Percentiles rank a stretch among this genome's conserved stretches.
These are phyloP conservation scores for Montifringilla adamsi DNA, from an alignment of 2,113 vertebrate species.

Conservation along the genomic window DNA sequence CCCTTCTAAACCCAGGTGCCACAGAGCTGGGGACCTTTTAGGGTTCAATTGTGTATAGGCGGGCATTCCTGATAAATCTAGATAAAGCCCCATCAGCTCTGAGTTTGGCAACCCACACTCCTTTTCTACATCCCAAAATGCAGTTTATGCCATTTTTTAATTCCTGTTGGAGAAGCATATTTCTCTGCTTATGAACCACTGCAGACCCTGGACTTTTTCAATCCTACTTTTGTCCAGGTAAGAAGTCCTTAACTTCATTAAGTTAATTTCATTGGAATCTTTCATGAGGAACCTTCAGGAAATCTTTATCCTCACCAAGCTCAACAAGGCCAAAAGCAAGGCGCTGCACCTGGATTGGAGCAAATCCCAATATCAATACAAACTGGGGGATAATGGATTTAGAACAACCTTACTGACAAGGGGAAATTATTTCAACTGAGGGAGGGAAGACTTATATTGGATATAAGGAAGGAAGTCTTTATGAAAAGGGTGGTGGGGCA, in stretches of 20 bases:
- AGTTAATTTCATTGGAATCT: neutral
- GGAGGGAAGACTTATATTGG: neutral
- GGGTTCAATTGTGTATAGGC: neutral
- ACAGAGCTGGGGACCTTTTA: neutral
- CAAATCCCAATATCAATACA: neutral
- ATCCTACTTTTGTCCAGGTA: neutral
- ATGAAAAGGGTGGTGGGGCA: neutral
- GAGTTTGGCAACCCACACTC: rapidly evolving
- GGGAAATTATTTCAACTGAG: neutral
- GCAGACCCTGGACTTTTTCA: neutral
- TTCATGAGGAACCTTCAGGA: neutral
- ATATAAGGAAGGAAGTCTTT: neutral
- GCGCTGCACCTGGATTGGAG: neutral
- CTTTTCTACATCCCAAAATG: neutral
- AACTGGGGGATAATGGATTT: neutral
- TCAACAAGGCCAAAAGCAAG: neutral
- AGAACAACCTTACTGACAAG: neutral
- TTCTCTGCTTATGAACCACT: neutral
- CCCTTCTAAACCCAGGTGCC: neutral
- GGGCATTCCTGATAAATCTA: neutral
- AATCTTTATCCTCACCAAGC: neutral
- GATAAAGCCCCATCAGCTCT: neutral
- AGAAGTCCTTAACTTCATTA: neutral
- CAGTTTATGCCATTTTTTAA: neutral
- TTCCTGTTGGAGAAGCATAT: neutral